These are phyloP conservation scores for Trichonephila clavata DNA, from an alignment of 1,140 invertebrate genomes.

Conservation along the genomic window DNA sequence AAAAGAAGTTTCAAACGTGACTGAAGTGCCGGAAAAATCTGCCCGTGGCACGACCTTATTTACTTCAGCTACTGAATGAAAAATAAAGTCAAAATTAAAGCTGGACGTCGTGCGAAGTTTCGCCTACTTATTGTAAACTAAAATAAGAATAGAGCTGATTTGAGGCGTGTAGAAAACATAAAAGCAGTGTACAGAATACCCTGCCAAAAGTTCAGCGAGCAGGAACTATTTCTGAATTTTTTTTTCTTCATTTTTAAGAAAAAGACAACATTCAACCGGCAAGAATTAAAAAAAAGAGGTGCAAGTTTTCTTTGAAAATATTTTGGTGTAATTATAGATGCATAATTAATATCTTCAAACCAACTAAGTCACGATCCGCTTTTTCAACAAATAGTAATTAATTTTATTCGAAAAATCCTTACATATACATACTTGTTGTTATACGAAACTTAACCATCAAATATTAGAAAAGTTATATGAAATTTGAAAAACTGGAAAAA, in stretches of 20 bases:
- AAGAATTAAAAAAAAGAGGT: not conserved
- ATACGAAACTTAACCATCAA: no score
- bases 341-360: not conserved
- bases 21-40: not conserved
- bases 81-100: not conserved
- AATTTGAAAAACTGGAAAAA: no score
- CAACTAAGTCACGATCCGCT: not conserved
- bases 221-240: not conserved
- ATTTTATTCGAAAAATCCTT: not conserved
- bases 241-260: not conserved
- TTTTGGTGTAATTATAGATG: not conserved
- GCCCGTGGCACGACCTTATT: not conserved
- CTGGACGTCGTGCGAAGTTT: not conserved
- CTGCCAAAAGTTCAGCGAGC: constrained; percentile 9
- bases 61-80: constrained; percentile 19
- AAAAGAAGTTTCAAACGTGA: not conserved
- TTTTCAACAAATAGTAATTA: not conserved
- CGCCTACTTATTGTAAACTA: constrained; percentile 1
- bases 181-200: not conserved
- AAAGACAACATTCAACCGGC: not conserved
- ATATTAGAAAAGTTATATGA: no score
- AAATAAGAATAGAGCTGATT: not conserved
- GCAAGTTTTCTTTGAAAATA: not conserved
- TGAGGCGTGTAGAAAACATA: not conserved
- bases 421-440: not conserved